Percentiles rank a stretch among this genome's conserved stretches.
phyloP scores from a whole-genome alignment of 2,113 vertebrate genomes.

The Aphelocoma coerulescens region DNA sequence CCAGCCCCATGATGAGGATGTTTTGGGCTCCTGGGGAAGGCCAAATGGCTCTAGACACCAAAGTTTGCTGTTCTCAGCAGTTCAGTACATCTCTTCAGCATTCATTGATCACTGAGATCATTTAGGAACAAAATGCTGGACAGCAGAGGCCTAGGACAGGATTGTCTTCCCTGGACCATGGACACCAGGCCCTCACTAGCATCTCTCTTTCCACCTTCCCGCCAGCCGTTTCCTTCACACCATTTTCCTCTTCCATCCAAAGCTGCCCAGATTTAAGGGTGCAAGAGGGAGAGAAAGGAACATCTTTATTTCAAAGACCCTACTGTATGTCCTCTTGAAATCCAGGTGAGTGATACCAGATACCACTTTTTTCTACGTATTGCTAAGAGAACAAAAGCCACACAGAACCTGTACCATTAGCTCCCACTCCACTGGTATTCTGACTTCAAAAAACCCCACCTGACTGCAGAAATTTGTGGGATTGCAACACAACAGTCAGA shows the following conservation, averaged over 20 bases:
- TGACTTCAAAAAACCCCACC: neutral
- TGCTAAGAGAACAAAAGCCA: neutral
- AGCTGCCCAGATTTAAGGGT: neutral
- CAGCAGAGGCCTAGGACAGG: neutral
- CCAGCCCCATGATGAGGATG: neutral
- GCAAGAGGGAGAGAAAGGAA: neutral
- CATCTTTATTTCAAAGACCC: neutral
- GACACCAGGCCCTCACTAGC: neutral
- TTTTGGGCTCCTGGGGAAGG: neutral
- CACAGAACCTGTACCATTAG: neutral
- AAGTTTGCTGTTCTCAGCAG: rapidly evolving
- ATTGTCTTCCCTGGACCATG: neutral
- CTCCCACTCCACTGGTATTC: neutral
- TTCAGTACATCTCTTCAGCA: neutral
- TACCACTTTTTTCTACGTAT: neutral
- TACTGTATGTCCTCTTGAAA: neutral
- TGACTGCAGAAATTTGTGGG: neutral
- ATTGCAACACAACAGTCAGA: neutral
- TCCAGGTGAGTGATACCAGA: neutral
- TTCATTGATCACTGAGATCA: rapidly evolving
- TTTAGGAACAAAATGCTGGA: neutral
- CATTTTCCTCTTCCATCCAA: neutral
- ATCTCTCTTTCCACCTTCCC: neutral
- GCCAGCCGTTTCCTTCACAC: neutral
- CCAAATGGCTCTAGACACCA: neutral